A percentile compares a stretch with the other conserved stretches of the same genome.
Conservation (phyloP, 2,888 invertebrate species). For the Blastobasis lacticolella region DNA sequence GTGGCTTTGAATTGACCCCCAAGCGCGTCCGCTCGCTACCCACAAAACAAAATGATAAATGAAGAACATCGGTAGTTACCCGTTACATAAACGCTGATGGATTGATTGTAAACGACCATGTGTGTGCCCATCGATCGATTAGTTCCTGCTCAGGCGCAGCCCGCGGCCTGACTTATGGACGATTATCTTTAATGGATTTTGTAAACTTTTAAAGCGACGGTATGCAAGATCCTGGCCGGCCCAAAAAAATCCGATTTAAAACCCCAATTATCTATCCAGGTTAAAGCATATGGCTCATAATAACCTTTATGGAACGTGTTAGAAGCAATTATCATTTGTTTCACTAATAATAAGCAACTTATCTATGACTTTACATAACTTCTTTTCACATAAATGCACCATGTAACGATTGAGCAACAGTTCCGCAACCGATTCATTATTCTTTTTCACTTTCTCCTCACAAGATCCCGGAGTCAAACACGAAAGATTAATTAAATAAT, state of each 20-base stretch:
- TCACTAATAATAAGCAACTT: not conserved
- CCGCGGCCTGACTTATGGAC: conserved; percentile 49
- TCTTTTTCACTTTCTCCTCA: conserved; percentile 17
- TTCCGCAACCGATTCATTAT: not conserved
- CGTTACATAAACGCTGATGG: conserved; percentile 69
- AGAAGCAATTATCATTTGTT: conserved; percentile 25
- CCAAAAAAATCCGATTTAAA: conserved; percentile 38
- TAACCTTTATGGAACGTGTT: conserved; percentile 29
- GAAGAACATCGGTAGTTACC: conserved; percentile 66
- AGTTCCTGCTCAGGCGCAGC: conserved; percentile 55
- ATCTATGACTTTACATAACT: not conserved
- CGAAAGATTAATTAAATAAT: conserved; percentile 68
- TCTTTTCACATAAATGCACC: not conserved
- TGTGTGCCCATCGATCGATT: conserved; percentile 66
- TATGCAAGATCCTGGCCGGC: conserved; percentile 43
- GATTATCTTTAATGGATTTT: conserved; percentile 68
- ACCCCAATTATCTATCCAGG: conserved; percentile 46
- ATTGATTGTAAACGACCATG: conserved; percentile 66
- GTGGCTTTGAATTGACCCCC: conserved; percentile 51
- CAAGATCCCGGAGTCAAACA: conserved; percentile 55
- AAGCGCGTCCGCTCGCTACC: conserved; percentile 55
- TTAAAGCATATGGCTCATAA: conserved; percentile 35
- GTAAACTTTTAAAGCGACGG: conserved; percentile 56
- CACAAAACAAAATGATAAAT: conserved; percentile 72
- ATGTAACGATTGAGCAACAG: not conserved